phyloP scores from a whole-genome alignment of 1,140 invertebrate species.

The Scaptomyza pallida region DNA sequence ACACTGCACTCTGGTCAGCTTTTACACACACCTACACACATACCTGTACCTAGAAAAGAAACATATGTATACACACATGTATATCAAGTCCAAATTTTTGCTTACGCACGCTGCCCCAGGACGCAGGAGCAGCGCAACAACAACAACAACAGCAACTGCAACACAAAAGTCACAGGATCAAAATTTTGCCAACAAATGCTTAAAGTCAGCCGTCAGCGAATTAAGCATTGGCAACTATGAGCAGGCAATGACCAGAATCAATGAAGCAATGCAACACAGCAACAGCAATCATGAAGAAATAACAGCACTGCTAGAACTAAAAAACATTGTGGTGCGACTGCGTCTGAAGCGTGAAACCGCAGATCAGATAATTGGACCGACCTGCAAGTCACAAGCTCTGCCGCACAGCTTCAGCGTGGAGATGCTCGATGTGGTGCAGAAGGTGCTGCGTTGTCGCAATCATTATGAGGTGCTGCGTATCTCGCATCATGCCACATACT shows the following conservation, averaged over 20 bases:
- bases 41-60: not conserved
- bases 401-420: conserved; percentile 77
- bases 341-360: conserved; percentile 33
- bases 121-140: not conserved
- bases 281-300: conserved; percentile 27
- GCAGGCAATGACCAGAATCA: conserved; percentile 43
- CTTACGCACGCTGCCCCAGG: conserved; percentile 64
- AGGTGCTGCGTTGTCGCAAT: conserved; percentile 91
- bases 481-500: conserved; percentile 95
- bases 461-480: conserved; percentile 98
- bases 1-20: not conserved
- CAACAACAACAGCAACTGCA: not conserved
- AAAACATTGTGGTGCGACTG: conserved; percentile 56
- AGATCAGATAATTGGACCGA: conserved; percentile 41
- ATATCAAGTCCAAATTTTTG: conserved; percentile 64
- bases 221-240: conserved; percentile 55
- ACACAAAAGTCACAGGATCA: too few species aligned
- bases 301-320: conserved; percentile 56
- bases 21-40: not conserved
- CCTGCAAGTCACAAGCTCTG: conserved; percentile 50
- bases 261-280: conserved; percentile 27
- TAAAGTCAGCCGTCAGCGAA: conserved; percentile 25
- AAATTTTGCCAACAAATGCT: not conserved
- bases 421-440: conserved; percentile 86
- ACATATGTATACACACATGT: conserved; percentile 12